Conservation (phyloP, 2,888 invertebrate species). For the Hirtodrosophila alboralis region DNA sequence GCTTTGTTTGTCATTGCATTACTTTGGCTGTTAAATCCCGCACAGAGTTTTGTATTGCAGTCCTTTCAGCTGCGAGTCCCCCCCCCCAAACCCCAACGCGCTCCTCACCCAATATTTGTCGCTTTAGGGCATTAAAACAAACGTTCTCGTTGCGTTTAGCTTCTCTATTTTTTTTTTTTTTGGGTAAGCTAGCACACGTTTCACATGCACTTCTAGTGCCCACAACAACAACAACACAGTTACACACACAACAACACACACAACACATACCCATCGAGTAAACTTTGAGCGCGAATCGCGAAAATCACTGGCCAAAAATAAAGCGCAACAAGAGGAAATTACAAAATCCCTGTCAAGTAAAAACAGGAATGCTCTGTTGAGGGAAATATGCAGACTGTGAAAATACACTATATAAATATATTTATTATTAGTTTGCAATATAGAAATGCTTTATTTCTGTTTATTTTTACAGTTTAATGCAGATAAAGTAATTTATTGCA, state of each 20-base stretch:
- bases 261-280: constrained; percentile 15
- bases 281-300: constrained; percentile 63
- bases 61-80: constrained; percentile 1
- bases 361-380: constrained; percentile 18
- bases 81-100: constrained; percentile 7
- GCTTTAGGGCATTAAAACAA: constrained; percentile 80
- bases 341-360: constrained; percentile 4
- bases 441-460: too few relatives aligned
- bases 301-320: constrained; percentile 68
- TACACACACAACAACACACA: constrained; percentile 9
- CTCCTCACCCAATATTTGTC: constrained; percentile 71
- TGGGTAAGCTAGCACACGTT: constrained; percentile 49
- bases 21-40: constrained; percentile 74
- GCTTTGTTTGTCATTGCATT: constrained; percentile 79
- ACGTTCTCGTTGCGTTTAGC: constrained; percentile 71
- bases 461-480: too few relatives aligned
- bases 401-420: too few relatives aligned
- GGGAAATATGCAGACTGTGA: too few relatives aligned
- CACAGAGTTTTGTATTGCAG: constrained; percentile 61
- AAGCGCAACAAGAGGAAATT: constrained; percentile 57
- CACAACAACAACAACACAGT: constrained; percentile 44
- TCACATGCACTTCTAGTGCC: constrained; percentile 68
- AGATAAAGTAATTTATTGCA: too few relatives aligned
- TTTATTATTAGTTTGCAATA: too few relatives aligned
- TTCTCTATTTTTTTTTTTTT: constrained; percentile 37